phyloP scores from a whole-genome alignment of 2,113 vertebrate species.

The Pygoscelis antarcticus region DNA sequence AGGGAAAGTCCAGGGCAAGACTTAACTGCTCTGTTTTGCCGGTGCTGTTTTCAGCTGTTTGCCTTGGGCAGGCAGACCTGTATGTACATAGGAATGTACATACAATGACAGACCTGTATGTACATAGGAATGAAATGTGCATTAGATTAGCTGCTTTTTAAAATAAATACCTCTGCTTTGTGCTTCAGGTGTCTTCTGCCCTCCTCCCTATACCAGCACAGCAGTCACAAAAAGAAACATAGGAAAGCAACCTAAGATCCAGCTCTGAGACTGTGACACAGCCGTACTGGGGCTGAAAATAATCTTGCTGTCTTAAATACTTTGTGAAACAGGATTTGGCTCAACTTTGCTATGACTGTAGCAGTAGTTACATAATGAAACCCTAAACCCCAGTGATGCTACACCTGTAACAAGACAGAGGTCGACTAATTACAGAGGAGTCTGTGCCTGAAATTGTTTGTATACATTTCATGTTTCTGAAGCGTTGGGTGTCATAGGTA shows the following conservation, averaged over 20 bases:
- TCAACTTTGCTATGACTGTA: slow-evolving; percentile 2
- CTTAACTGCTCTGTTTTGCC: background rate
- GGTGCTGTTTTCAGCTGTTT: background rate
- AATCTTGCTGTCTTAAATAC: background rate
- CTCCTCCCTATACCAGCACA: background rate
- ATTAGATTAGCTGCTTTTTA: background rate
- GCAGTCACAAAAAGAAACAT: background rate
- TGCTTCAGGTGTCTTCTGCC: background rate
- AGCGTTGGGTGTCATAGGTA: background rate
- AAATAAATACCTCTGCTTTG: background rate
- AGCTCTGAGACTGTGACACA: background rate
- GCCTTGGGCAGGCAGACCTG: background rate
- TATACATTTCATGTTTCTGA: background rate
- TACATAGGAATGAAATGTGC: background rate
- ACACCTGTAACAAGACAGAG: slow-evolving; percentile 31
- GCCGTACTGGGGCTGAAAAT: background rate
- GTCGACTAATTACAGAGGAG: slow-evolving; percentile 49
- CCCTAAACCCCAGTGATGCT: slow-evolving; percentile 24
- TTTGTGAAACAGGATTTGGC: slow-evolving; percentile 36
- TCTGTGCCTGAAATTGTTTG: slow-evolving; percentile 29
- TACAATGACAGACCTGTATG: slow-evolving; percentile 10
- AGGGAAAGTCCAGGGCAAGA: background rate
- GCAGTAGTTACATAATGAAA: slow-evolving; percentile 47
- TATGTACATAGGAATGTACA: too few species aligned
- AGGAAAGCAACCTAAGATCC: background rate